A percentile compares a stretch with the other conserved stretches of the same genome.
These are phyloP conservation scores for Diachasma alloeum DNA, from an alignment of 1,140 invertebrate genomes.

Conservation along the genomic window DNA sequence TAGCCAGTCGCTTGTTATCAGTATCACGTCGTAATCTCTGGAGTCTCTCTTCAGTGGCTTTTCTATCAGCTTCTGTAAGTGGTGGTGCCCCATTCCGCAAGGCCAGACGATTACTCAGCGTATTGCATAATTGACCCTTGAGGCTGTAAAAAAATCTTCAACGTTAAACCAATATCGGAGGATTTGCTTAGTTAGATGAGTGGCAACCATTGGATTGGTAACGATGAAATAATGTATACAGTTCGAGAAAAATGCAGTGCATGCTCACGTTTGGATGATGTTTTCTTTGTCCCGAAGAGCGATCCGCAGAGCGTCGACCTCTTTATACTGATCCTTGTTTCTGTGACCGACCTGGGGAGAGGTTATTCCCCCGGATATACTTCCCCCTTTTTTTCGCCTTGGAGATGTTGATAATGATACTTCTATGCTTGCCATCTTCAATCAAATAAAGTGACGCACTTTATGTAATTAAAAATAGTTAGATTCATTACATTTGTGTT, in stretches of 20 bases:
- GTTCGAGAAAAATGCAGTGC: neutral
- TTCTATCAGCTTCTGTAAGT: slow-evolving; percentile 69
- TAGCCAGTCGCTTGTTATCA: slow-evolving; percentile 75
- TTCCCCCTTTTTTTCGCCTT: slow-evolving; percentile 69
- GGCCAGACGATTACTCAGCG: slow-evolving; percentile 62
- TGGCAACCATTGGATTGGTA: neutral
- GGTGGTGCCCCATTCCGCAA: slow-evolving; percentile 57
- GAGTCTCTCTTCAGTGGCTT: slow-evolving; percentile 74
- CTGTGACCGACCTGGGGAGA: slow-evolving; percentile 58
- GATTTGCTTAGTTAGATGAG: neutral
- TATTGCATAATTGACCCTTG: slow-evolving; percentile 72
- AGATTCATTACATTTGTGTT: too few species aligned
- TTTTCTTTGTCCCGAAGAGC: slow-evolving; percentile 83
- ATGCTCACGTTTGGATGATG: slow-evolving; percentile 74
- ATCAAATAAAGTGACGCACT: slow-evolving; percentile 22
- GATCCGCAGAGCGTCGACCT: slow-evolving; percentile 76
- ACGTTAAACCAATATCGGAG: neutral
- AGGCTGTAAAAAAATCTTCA: slow-evolving; percentile 58
- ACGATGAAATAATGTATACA: neutral
- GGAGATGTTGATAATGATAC: slow-evolving; percentile 78
- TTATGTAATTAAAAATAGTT: neutral
- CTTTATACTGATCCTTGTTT: slow-evolving; percentile 65
- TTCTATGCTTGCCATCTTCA: slow-evolving; percentile 86
- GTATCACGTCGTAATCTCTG: slow-evolving; percentile 73
- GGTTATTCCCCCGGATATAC: slow-evolving; percentile 63